Evolutionary conservation across 2,888 invertebrate genomes (phyloP).

Genomic region (Eupsilia transversa): DNA sequence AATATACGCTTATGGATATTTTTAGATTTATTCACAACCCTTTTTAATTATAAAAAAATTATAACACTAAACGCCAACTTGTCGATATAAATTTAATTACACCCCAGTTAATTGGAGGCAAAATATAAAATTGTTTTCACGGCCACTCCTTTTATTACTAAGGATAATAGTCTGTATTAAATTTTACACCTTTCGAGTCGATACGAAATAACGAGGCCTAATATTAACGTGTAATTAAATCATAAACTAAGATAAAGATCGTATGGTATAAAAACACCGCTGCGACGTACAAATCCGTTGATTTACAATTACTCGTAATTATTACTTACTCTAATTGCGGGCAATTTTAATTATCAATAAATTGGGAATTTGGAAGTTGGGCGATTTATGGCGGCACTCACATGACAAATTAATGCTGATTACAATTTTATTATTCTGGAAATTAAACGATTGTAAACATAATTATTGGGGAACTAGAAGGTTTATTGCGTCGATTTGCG

Average conservation of each 20-base stretch:
- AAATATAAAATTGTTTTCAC: conserved; percentile 66
- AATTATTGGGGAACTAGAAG: conserved; percentile 33
- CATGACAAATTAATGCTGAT: conserved; percentile 77
- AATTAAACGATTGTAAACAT: conserved; percentile 73
- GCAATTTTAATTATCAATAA: conserved; percentile 88
- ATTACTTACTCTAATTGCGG: conserved; percentile 85
- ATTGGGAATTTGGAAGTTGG: conserved; percentile 75
- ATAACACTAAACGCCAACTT: conserved; percentile 58
- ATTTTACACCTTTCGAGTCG: conserved; percentile 79
- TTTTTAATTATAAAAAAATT: conserved; percentile 56
- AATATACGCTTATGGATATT: conserved; percentile 40
- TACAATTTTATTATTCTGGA: conserved; percentile 75
- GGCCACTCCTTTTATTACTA: conserved; percentile 76
- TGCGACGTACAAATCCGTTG: conserved; percentile 81
- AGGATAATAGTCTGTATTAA: conserved; percentile 78
- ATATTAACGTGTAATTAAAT: conserved; percentile 86
- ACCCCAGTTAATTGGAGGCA: conserved; percentile 64
- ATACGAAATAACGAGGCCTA: conserved; percentile 79
- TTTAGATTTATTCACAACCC: conserved; percentile 51
- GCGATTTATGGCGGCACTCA: conserved; percentile 77
- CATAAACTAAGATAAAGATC: conserved; percentile 87
- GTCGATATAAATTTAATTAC: conserved; percentile 66
- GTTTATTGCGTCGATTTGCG: conserved; percentile 37
- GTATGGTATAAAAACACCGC: conserved; percentile 80
- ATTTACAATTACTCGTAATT: conserved; percentile 89